A percentile compares a stretch with the other conserved stretches of the same genome.
phyloP scores from a whole-genome alignment of 2,797 vertebrate species.

The Novumbra hubbsi region DNA sequence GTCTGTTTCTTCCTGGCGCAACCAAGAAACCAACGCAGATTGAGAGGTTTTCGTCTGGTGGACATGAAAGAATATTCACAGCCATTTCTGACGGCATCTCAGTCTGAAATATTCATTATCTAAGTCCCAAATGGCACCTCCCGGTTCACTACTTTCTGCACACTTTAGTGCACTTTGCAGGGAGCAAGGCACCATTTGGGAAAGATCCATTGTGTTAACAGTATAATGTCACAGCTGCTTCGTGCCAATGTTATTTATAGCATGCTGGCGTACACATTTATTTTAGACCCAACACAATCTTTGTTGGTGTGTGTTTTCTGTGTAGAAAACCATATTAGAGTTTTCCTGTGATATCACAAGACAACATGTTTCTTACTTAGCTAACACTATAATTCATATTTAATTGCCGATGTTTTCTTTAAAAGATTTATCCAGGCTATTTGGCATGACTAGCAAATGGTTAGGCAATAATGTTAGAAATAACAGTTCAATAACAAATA shows the following conservation, averaged over 20 bases:
- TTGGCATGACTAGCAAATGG: not conserved
- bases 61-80: constrained; percentile 28
- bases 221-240: constrained; percentile 57
- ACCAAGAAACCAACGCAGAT: constrained; percentile 31
- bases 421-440: not conserved
- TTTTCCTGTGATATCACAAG: constrained; percentile 53
- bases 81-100: constrained; percentile 12
- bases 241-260: constrained; percentile 55
- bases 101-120: constrained; percentile 31
- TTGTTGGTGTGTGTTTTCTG: constrained; percentile 47
- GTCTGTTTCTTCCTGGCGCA: constrained; percentile 13
- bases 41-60: constrained; percentile 22
- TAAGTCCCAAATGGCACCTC: too few species aligned
- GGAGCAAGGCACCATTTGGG: not conserved
- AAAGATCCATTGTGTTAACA: constrained; percentile 45
- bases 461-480: constrained; percentile 1
- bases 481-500: not conserved
- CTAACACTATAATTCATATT: not conserved
- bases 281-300: constrained; percentile 65
- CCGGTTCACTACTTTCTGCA: too few species aligned
- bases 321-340: constrained; percentile 55
- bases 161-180: not conserved
- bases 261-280: constrained; percentile 49
- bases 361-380: not conserved
- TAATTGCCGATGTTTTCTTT: not conserved